Conservation (phyloP, 2,888 invertebrate species). For the Pycnomerus fuliginosus region DNA sequence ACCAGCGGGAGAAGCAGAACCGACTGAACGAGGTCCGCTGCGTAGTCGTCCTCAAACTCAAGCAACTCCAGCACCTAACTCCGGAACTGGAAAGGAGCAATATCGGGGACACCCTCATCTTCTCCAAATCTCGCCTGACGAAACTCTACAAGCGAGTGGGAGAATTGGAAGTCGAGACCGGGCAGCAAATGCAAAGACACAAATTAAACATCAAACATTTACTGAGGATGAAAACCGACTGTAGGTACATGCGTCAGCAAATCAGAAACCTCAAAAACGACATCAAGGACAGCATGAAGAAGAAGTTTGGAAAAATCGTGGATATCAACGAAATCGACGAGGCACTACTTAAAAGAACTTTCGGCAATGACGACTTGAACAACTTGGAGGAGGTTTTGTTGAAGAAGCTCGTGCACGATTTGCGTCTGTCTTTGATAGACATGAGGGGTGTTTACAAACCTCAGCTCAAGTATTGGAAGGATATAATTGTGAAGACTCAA, state of each 20-base stretch:
- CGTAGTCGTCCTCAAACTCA: conserved; percentile 66
- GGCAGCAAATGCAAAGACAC: conserved; percentile 61
- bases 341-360: conserved; percentile 53
- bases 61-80: conserved; percentile 65
- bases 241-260: conserved; percentile 64
- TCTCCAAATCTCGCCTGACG: conserved; percentile 61
- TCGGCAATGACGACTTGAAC: conserved; percentile 56
- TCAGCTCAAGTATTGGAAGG: conserved; percentile 51
- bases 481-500: conserved; percentile 45
- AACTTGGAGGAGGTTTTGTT: conserved; percentile 61
- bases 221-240: conserved; percentile 69
- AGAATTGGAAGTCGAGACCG: conserved; percentile 65
- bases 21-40: conserved; percentile 76
- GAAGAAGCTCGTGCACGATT: conserved; percentile 57
- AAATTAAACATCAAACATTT: conserved; percentile 69
- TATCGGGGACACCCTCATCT: conserved; percentile 60
- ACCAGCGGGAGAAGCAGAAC: conserved; percentile 72
- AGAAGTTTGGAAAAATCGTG: conserved; percentile 60
- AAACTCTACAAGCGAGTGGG: conserved; percentile 63
- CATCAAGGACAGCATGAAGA: conserved; percentile 55
- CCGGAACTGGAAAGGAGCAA: conserved; percentile 43
- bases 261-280: conserved; percentile 60
- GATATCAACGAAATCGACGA: conserved; percentile 59
- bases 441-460: conserved; percentile 52
- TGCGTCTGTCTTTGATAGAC: conserved; percentile 55